Conservation (phyloP, 2,888 invertebrate genomes). For the Smittia aterrima region DNA sequence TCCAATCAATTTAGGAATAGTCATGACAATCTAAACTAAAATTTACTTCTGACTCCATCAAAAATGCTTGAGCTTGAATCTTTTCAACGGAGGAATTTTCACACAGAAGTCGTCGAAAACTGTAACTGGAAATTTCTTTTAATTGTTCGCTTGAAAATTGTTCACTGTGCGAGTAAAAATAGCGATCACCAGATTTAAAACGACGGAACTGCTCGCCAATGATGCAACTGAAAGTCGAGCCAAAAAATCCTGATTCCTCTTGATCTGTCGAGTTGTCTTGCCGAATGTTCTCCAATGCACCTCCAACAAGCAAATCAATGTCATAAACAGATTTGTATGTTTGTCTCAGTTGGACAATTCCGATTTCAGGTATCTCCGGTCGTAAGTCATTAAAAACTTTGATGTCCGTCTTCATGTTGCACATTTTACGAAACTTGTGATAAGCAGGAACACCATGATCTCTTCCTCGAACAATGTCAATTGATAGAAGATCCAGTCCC, state of each 20-base stretch:
- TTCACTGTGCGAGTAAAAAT: slow-evolving; percentile 67
- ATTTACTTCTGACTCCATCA: too few relatives aligned
- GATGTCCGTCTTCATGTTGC: slow-evolving; percentile 61
- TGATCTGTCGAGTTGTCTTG: slow-evolving; percentile 56
- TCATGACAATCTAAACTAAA: too few relatives aligned
- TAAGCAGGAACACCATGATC: slow-evolving; percentile 70
- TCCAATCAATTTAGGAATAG: too few relatives aligned
- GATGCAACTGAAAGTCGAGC: slow-evolving; percentile 70
- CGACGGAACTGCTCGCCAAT: slow-evolving; percentile 70
- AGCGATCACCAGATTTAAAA: slow-evolving; percentile 65
- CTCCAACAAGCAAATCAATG: slow-evolving; percentile 74
- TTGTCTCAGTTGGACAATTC: slow-evolving; percentile 53
- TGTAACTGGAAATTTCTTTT: too few relatives aligned
- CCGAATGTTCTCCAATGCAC: slow-evolving; percentile 59
- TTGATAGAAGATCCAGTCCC: slow-evolving; percentile 67
- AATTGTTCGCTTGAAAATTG: too few relatives aligned
- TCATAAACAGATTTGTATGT: slow-evolving; percentile 55
- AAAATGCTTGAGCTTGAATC: too few relatives aligned
- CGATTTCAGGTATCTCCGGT: slow-evolving; percentile 59
- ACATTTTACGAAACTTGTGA: slow-evolving; percentile 68
- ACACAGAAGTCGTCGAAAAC: too few relatives aligned
- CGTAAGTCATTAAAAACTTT: slow-evolving; percentile 62
- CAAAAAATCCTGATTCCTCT: slow-evolving; percentile 61
- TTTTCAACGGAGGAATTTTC: too few relatives aligned
- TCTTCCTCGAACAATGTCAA: slow-evolving; percentile 70